Base-by-base conservation (phyloP, 2,797 vertebrate species). In the Peromyscus nudipes region DNA sequence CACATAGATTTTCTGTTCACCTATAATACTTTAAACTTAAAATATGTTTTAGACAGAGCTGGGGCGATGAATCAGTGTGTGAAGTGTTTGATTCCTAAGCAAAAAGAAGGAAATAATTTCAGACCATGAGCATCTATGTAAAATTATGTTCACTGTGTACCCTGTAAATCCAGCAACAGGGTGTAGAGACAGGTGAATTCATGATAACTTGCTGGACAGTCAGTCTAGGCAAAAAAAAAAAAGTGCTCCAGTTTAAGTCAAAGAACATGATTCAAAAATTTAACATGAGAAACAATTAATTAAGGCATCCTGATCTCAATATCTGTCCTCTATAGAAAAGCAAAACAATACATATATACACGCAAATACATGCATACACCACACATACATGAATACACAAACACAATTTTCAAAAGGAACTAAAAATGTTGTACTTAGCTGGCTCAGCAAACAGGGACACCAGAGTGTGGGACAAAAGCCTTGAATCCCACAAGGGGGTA, bases 401-500 rank as follows among this genome's bases (percentile, higher is more conserved):
- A n/a, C 4, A 37, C 65, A 52, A n/a, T 27, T 71, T 37, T 55
- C 52, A n/a, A 52, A 67, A 52, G 34, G 7, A 86, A 52, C 31
- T 55, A 69, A 86, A 86, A 27, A n/a, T 27, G 0, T 83, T 27
- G 31, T 12, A 67, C 6, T 49, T 52, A 52, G 3, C 43, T 49
- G 40, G 6, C 1, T 85, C 62, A 71, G 23, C 46, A 71, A 8
- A 52, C 21, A 71, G 46, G 21, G 9, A 17, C 21, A 49, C 1
- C 2, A n/a, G 6, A n/a, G 12, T 52, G 6, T 43, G 5, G 7
- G 2, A 27, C 34, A 52, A 69, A 85, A 71, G 23, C 6, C 1
- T n/a, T 52, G 21, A 52, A 25, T 67, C 2, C 1, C 64, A 37
- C 34, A 7, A 25, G 12, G 3, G 0, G 0, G 11, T 1, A 3